phyloP scores from a whole-genome alignment of 2,113 vertebrate species.

The Danio rerio region GRCz12tu NC_133183.1:6487501-6488000 shows the following conservation, averaged over 20 bases:
- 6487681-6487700: conserved; percentile 92
- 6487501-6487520: not conserved
- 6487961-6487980: too few species aligned
- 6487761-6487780: conserved; percentile 73
- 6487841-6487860: not conserved
- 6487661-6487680: conserved; percentile 90
- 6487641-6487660: conserved; percentile 90
- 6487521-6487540: not conserved
- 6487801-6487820: not conserved
- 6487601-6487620: not conserved
- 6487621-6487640: conserved; percentile 78
- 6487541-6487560: not conserved
- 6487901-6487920: too few species aligned
- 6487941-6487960: too few species aligned
- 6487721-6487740: conserved; percentile 97
- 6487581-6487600: not conserved
- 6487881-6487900: too few species aligned
- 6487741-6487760: conserved; percentile 96
- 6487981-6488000: too few species aligned
- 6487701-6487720: conserved; percentile 87
- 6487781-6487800: not conserved
- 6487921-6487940: too few species aligned
- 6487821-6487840: not conserved
- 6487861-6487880: too few species aligned
- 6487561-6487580: not conserved